These are phyloP conservation scores for Oreonectes daqikongensis DNA, from an alignment of 2,797 vertebrate genomes.

Conservation along the genomic window DNA sequence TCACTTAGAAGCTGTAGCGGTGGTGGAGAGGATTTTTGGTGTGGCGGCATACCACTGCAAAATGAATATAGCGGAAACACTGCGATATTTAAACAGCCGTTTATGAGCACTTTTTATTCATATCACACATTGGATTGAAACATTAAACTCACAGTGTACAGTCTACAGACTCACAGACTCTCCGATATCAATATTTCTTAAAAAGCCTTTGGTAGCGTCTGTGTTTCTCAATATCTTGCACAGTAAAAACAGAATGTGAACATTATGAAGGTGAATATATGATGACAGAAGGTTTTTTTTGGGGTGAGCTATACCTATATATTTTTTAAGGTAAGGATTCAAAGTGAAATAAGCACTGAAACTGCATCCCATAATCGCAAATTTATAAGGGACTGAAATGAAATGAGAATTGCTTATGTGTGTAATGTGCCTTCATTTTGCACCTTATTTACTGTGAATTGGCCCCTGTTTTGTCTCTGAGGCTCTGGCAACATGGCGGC, in stretches of 20 bases:
- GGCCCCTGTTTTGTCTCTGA: constrained; percentile 57
- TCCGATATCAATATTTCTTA: no score
- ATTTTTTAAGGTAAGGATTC: background rate
- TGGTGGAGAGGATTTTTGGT: no score
- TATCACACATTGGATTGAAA: no score
- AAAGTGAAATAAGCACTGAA: background rate
- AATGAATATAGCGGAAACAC: no score
- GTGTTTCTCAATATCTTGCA: no score
- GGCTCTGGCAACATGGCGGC: constrained; percentile 89
- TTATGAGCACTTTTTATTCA: no score
- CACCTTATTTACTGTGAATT: constrained; percentile 9
- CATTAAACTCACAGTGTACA: no score
- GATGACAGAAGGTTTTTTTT: background rate
- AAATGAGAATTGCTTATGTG: background rate
- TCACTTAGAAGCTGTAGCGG: no score
- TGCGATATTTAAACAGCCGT: no score
- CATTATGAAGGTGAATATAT: background rate
- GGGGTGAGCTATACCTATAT: background rate
- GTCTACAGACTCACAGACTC: no score
- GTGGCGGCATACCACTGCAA: no score
- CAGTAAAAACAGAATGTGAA: background rate
- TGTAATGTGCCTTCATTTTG: constrained; percentile 13
- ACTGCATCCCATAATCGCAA: background rate
- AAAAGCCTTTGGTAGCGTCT: no score
- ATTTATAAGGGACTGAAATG: background rate